phyloP scores from a whole-genome alignment of 35 echinoderm and acorn worm genomes.

The Acanthaster planci region DNA sequence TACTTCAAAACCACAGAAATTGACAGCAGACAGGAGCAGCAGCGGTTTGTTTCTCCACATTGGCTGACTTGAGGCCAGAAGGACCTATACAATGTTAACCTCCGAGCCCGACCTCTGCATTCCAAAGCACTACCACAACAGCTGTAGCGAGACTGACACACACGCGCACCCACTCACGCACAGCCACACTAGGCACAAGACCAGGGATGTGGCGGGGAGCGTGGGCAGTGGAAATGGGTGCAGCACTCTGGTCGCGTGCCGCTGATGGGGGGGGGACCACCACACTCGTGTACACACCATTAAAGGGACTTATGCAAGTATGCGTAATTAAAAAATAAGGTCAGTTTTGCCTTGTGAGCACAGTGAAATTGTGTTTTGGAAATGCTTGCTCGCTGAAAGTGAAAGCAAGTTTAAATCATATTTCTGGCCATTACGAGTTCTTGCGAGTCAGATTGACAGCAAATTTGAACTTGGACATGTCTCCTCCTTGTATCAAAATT shows the following conservation, averaged over 20 bases:
- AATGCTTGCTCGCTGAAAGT: too few species aligned
- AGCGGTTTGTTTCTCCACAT: background rate
- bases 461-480: too few species aligned
- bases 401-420: too few species aligned
- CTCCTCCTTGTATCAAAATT: too few species aligned
- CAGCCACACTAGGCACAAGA: too few species aligned
- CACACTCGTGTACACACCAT: background rate
- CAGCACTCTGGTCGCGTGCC: constrained; percentile 22
- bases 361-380: too few species aligned
- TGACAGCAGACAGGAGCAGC: constrained; percentile 10
- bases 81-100: constrained; percentile 26
- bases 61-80: background rate
- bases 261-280: background rate
- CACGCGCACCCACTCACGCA: background rate
- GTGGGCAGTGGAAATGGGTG: constrained; percentile 2
- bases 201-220: background rate
- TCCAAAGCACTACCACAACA: background rate
- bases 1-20: background rate
- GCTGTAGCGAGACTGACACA: background rate
- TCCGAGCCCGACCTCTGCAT: background rate
- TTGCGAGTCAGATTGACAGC: too few species aligned
- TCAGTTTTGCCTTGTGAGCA: too few species aligned
- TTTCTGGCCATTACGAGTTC: too few species aligned
- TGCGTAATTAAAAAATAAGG: too few species aligned
- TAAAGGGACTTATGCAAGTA: background rate